Percentiles rank a stretch among this genome's conserved stretches.
phyloP scores from a whole-genome alignment of 1,140 invertebrate genomes.

The Nasonia giraulti region DNA sequence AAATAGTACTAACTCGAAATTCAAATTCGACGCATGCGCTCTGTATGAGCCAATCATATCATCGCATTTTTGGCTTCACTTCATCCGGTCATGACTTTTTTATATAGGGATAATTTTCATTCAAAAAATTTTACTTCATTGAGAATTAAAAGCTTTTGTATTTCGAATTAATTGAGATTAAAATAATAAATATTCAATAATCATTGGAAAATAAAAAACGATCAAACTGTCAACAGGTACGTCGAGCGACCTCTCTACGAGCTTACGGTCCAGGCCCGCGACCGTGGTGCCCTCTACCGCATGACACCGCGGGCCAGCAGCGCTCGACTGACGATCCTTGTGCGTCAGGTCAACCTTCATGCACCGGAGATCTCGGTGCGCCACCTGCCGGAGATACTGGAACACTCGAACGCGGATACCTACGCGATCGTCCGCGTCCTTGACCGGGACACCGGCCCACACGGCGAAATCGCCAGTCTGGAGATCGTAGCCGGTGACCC shows the following conservation, averaged over 20 bases:
- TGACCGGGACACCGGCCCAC: conserved; percentile 87
- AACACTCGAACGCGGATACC: conserved; percentile 89
- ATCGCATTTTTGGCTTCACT: too few species aligned
- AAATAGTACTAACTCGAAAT: too few species aligned
- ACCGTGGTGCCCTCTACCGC: conserved; percentile 83
- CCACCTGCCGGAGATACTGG: conserved; percentile 86
- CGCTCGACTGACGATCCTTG: conserved; percentile 85
- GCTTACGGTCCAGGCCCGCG: conserved; percentile 87
- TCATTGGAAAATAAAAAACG: too few species aligned
- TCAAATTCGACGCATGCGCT: too few species aligned
- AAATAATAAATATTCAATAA: too few species aligned
- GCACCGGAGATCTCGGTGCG: conserved; percentile 88
- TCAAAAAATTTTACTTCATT: too few species aligned
- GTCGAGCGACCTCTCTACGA: conserved; percentile 82
- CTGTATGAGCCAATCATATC: too few species aligned
- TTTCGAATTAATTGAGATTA: too few species aligned
- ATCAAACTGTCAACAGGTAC: conserved; percentile 69
- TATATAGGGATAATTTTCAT: too few species aligned
- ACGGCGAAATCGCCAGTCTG: conserved; percentile 88
- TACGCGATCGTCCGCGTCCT: conserved; percentile 92
- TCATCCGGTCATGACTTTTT: too few species aligned
- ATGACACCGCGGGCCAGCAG: conserved; percentile 78
- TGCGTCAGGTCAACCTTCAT: conserved; percentile 90
- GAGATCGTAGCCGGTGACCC: conserved; percentile 92
- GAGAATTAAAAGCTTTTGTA: too few species aligned